Evolutionary conservation across 1,140 invertebrate species (phyloP).

Genomic region (Drosophila sproati): DNA sequence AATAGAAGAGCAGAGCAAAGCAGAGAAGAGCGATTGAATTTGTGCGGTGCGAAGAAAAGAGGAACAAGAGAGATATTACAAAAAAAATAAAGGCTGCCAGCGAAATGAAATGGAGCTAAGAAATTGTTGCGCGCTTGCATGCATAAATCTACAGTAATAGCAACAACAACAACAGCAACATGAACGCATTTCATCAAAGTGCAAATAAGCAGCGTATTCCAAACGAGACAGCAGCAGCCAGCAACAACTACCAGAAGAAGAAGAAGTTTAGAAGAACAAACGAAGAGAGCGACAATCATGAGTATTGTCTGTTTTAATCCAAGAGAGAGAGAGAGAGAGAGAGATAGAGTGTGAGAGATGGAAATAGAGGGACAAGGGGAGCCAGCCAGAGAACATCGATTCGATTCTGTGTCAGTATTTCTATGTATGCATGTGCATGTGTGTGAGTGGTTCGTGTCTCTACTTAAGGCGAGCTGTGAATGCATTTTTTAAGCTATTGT

Average conservation of each 20-base stretch:
- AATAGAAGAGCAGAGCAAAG: slow-evolving; percentile 11
- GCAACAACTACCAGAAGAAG: slow-evolving; percentile 44
- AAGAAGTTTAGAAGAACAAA: slow-evolving; percentile 12
- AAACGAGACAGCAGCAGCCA: slow-evolving; percentile 49
- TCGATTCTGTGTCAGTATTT: slow-evolving; percentile 33
- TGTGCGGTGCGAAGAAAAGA: slow-evolving; percentile 58
- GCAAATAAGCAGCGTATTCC: slow-evolving; percentile 78
- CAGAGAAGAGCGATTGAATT: slow-evolving; percentile 40
- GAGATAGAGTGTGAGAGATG: slow-evolving; percentile 16
- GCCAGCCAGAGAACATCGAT: slow-evolving; percentile 30
- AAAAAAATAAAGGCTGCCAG: slow-evolving; percentile 39
- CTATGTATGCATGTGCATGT: slow-evolving; percentile 28
- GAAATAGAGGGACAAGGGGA: background rate
- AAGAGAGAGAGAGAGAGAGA: slow-evolving; percentile 7
- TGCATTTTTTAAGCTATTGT: slow-evolving; percentile 38
- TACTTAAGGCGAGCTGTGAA: slow-evolving; percentile 38
- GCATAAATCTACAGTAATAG: slow-evolving; percentile 80
- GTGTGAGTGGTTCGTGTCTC: slow-evolving; percentile 58
- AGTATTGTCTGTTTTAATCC: background rate
- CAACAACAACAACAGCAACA: slow-evolving; percentile 30
- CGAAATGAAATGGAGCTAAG: slow-evolving; percentile 78
- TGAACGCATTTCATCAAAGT: slow-evolving; percentile 80
- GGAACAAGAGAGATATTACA: slow-evolving; percentile 18
- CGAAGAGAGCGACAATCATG: slow-evolving; percentile 2
- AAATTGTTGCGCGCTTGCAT: slow-evolving; percentile 62